These are phyloP conservation scores for Onychostruthus taczanowskii DNA, from an alignment of 2,113 vertebrate species.

Conservation along the genomic window DNA sequence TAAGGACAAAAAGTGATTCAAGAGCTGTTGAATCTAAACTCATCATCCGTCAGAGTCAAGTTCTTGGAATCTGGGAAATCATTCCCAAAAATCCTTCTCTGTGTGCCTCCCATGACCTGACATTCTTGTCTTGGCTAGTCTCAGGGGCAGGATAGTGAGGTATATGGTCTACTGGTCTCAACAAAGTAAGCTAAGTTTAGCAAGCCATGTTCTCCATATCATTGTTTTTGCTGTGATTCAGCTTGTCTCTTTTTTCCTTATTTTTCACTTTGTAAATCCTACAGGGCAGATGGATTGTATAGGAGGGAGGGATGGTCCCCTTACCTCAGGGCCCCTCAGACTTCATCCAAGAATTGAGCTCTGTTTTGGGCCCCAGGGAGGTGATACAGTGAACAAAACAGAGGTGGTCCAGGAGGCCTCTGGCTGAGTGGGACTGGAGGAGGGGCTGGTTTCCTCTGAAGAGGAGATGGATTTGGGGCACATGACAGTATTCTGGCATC, in stretches of 20 bases:
- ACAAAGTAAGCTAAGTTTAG: neutral
- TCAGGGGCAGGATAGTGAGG: neutral
- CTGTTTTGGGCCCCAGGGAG: neutral
- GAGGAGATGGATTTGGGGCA: neutral
- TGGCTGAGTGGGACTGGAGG: neutral
- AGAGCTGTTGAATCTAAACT: neutral
- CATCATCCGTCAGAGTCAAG: neutral
- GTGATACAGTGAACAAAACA: neutral
- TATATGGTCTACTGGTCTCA: neutral
- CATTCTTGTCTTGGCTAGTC: neutral
- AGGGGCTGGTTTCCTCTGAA: neutral
- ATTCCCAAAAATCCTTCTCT: neutral
- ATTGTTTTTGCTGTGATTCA: neutral
- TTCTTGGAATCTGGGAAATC: neutral
- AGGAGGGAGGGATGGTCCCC: neutral
- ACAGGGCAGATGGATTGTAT: neutral
- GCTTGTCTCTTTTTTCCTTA: neutral
- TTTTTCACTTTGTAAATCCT: neutral
- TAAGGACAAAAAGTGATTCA: neutral
- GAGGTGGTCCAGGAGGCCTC: neutral
- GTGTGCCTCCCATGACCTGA: neutral
- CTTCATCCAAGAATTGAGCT: neutral
- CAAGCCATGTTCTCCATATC: neutral
- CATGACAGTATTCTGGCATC: neutral
- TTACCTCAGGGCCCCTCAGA: accelerated